Evolutionary conservation across 2,888 invertebrate genomes (phyloP).

Genomic region (Nymphalis polychloros): DNA sequence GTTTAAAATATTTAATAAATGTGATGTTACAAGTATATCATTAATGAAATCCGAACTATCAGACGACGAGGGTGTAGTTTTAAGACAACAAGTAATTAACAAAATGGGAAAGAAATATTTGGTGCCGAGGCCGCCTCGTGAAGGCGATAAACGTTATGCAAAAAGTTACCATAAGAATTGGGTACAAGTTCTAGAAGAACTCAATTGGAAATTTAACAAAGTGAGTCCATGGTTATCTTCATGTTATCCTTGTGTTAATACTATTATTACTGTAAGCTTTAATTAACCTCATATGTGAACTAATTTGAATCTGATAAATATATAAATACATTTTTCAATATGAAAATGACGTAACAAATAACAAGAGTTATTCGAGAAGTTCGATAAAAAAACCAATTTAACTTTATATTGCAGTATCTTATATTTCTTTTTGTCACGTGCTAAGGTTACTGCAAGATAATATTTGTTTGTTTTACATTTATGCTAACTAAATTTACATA

Average conservation of each 20-base stretch:
- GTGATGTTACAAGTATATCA: slow-evolving; percentile 43
- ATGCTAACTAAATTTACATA: too few species aligned
- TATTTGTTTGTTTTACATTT: too few species aligned
- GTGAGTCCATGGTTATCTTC: slow-evolving; percentile 51
- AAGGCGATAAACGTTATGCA: slow-evolving; percentile 36
- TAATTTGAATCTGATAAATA: neutral
- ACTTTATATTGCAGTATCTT: too few species aligned
- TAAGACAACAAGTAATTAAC: slow-evolving; percentile 33
- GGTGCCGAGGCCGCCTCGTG: slow-evolving; percentile 8
- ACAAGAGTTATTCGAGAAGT: neutral
- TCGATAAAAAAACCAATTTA: too few species aligned
- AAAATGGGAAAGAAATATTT: slow-evolving; percentile 25
- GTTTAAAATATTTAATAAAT: slow-evolving; percentile 28
- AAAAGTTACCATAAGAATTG: slow-evolving; percentile 59
- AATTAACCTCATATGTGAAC: slow-evolving; percentile 18
- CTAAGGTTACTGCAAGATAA: too few species aligned
- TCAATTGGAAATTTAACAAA: slow-evolving; percentile 58
- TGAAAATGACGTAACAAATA: neutral
- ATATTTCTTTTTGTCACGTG: too few species aligned
- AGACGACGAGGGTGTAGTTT: slow-evolving; percentile 48
- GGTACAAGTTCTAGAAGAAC: slow-evolving; percentile 68
- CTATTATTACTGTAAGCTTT: slow-evolving; percentile 19
- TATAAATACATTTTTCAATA: neutral
- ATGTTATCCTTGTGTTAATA: slow-evolving; percentile 26
- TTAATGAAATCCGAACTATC: slow-evolving; percentile 42